A percentile compares a stretch with the other conserved stretches of the same genome.
Evolutionary conservation across 2,888 invertebrate species (phyloP).

Genomic region (Polydrusus pterygomalis): DNA sequence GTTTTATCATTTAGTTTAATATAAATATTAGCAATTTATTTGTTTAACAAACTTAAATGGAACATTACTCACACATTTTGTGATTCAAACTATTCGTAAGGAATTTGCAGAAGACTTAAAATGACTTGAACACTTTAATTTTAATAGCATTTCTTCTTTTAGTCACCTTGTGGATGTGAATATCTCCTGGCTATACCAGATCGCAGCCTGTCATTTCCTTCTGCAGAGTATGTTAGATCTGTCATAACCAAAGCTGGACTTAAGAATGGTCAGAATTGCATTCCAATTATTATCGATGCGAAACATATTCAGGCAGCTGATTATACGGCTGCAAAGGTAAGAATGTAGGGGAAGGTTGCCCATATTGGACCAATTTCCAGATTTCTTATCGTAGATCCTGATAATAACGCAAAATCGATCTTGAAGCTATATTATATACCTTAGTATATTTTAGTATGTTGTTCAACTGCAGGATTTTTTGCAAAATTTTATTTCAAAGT

Average conservation of each 20-base stretch:
- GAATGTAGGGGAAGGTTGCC: no score
- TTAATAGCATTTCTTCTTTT: constrained; percentile 59
- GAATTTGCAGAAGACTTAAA: no score
- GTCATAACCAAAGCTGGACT: constrained; percentile 84
- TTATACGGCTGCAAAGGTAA: constrained; percentile 79
- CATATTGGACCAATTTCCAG: no score
- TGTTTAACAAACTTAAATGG: constrained; percentile 7
- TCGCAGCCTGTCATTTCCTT: constrained; percentile 78
- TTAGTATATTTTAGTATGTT: no score
- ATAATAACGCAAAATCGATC: no score
- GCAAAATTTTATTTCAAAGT: no score
- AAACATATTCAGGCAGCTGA: constrained; percentile 79
- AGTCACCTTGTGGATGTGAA: constrained; percentile 75
- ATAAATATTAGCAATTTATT: constrained; percentile 11
- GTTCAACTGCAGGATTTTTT: no score
- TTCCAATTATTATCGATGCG: constrained; percentile 78
- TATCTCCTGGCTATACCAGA: constrained; percentile 78
- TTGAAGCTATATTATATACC: no score
- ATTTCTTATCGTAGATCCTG: no score
- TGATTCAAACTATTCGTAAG: neutral
- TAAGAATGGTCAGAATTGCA: constrained; percentile 75
- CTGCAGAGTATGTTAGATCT: constrained; percentile 78
- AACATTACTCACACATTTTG: neutral
- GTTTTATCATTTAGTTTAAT: constrained; percentile 57
- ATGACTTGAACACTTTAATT: no score